Evolutionary conservation across 2,888 invertebrate genomes (phyloP).

Genomic region (Nineta flava): DNA sequence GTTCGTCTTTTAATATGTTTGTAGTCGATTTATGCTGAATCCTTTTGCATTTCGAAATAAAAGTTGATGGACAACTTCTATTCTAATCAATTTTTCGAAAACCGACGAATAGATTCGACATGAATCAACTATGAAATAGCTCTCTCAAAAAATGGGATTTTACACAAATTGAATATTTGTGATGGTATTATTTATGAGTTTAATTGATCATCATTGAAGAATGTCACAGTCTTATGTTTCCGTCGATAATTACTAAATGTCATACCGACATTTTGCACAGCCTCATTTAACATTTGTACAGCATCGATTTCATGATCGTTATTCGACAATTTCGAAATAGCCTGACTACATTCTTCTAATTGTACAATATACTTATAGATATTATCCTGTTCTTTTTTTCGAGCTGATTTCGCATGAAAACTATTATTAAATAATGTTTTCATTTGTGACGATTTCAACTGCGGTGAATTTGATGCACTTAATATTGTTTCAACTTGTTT

Average conservation of each 20-base stretch:
- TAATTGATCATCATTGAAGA: neutral
- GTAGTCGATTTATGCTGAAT: too few species aligned
- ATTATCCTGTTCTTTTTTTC: constrained; percentile 1
- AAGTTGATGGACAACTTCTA: too few species aligned
- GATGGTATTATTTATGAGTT: too few species aligned
- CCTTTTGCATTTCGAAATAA: too few species aligned
- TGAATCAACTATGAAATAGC: too few species aligned
- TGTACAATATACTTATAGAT: constrained; percentile 1
- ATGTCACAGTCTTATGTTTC: neutral
- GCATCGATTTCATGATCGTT: neutral
- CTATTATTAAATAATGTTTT: neutral
- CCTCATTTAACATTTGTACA: neutral
- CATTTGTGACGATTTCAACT: neutral
- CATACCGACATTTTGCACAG: neutral
- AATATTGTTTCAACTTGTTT: constrained; percentile 33
- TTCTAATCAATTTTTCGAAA: too few species aligned
- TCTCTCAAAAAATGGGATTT: too few species aligned
- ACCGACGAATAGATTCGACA: too few species aligned
- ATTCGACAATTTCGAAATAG: neutral
- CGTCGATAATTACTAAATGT: neutral
- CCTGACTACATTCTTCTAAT: neutral
- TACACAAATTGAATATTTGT: too few species aligned
- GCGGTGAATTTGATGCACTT: constrained; percentile 19
- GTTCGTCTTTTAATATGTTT: too few species aligned
- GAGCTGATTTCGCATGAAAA: constrained; percentile 1